Evolutionary conservation across 2,113 vertebrate species (phyloP), one percentile per base, ranked within the genome.

Genomic region (Pogona vitticeps): DNA sequence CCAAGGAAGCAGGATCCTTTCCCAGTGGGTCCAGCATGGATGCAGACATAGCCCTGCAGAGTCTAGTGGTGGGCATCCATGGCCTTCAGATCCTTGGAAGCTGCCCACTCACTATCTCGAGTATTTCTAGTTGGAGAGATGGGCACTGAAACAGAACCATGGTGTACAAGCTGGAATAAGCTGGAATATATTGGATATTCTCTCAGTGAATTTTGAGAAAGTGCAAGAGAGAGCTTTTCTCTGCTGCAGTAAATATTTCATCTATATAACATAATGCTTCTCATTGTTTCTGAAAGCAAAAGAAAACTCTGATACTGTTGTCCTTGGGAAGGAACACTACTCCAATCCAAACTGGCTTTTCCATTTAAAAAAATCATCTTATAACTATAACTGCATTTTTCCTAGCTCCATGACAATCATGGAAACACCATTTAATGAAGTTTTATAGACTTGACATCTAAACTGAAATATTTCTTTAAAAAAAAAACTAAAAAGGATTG

Each of bases 271-370:
- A 83, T 56, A 56, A 87, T 67, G 87, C 42, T 78, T 78, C 75
- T 76, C 88, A 28, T 23, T 1, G 59, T 86, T 38, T 90, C 88
- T 87, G 82, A 88, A 89, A 56, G 17, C 42, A 61, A 90, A 5
- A 13, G 36, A 67, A 86, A 77, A 92, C 61, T 82, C 36, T n/a
- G 71, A 93, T 70, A 92, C 82, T 15, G 78, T 76, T 1, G 0
- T 90, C 73, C 79, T 1, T 80, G 36, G 73, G 26, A 90, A 84
- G n/a, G 86, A 92, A 89, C 84, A 87, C 90, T 80, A 71, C 87
- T 84, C 84, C 92, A 87, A 76, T 88, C 89, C 76, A 89, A 88
- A 86, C 92, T 92, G 88, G 91, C 81, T 91, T 90, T 89, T 80
- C 90, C 88, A 78, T 94, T 93, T 28, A 91, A 77, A n/a, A n/a